phyloP scores from a whole-genome alignment of 2,113 vertebrate species.

The Chascanopsetta lugubris region DNA sequence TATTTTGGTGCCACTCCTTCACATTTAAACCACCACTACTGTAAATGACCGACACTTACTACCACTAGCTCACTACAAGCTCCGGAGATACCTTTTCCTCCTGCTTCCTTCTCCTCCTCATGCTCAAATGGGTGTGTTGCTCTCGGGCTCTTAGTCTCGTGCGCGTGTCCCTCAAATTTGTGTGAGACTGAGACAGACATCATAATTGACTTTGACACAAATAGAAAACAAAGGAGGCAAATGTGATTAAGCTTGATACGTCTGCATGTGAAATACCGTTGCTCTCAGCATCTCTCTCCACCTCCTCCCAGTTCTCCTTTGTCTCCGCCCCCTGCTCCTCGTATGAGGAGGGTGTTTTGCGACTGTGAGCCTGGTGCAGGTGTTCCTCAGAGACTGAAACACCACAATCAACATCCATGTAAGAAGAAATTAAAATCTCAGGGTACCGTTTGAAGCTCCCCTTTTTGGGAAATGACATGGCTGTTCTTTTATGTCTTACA shows the following conservation, averaged over 20 bases:
- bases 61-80: background rate
- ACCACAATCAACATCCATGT: slow-evolving; percentile 4
- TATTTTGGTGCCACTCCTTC: background rate
- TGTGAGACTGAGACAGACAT: slow-evolving; percentile 12
- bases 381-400: slow-evolving; percentile 10
- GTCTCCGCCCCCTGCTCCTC: too few relatives aligned
- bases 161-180: background rate
- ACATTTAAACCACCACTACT: background rate
- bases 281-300: background rate
- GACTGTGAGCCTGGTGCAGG: background rate
- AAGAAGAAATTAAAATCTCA: slow-evolving; percentile 9
- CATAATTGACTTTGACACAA: background rate
- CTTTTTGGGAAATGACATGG: slow-evolving; percentile 20
- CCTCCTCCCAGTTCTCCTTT: background rate
- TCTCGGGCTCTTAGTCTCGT: slow-evolving; percentile 8
- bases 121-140: slow-evolving; percentile 2
- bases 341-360: background rate
- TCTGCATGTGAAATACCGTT: slow-evolving; percentile 14
- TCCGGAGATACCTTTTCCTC: slow-evolving; percentile 28
- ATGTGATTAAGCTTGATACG: background rate
- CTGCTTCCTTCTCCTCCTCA: background rate
- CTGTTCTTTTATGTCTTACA: slow-evolving; percentile 13
- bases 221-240: background rate
- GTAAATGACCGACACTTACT: background rate
- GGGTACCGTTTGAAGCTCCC: background rate